Evolutionary conservation across 2,113 vertebrate genomes (phyloP), one percentile per base, ranked within the genome.

Genomic region (Riparia riparia): DNA sequence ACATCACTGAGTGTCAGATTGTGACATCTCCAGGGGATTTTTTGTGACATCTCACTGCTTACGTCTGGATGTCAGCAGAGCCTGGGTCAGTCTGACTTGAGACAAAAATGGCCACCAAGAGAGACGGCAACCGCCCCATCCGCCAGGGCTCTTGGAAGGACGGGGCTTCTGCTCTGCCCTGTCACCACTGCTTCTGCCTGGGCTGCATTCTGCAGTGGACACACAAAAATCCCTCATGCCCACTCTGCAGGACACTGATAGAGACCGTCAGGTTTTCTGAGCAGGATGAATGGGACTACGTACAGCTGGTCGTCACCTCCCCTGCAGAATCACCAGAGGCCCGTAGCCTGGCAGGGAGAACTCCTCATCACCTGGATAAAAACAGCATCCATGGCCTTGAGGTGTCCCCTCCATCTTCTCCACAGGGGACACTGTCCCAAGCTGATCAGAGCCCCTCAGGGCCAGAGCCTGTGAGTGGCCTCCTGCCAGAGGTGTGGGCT

Each of bases 361-460:
- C 42, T 70, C 14, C 26, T 0, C 1, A 34, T 25, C 50, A 10
- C 6, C 6, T 37, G 42, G 56, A 49, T 19, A 31, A 32, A 12
- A 63, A 20, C 21, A 34, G 7, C 1, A 0, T 1, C 18, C 21
- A 5, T 2, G 13, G 12, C 26, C 6, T 34, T 44, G 44, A 11
- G 19, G 28, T 6, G 25, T n/a, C 57, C 7, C 19, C 24, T 51
- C 6, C 1, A 0, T 21, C 28, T 21, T 39, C 57, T 50, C 37
- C 28, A 18, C 10, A 53, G 37, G 22, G 16, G 15, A 14, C 7
- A 6, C 18, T 17, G 32, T n/a, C 22, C 60, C 37, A 4, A 24
- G 15, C 6, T 39, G 61, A 74, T 6, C 72, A 57, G n/a, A 17
- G 14, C 4, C 4, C n/a, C 45, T 28, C 50, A 20, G 32, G 12